Evolutionary conservation across 2,113 vertebrate species (phyloP).

Genomic region (Zapus hudsonius): DNA sequence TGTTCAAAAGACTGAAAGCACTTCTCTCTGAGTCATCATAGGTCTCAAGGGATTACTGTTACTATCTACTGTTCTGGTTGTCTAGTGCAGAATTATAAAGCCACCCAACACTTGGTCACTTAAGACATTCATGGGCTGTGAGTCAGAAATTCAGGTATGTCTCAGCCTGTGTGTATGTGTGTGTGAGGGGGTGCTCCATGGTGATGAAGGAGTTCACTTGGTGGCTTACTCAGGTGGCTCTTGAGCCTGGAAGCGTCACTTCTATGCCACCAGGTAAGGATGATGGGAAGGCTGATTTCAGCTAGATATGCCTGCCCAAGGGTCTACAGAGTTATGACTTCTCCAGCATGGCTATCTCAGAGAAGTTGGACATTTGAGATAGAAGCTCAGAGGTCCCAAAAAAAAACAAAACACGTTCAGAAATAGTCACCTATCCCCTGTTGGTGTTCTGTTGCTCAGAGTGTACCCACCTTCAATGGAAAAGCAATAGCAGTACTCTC

Average conservation of each 20-base stretch:
- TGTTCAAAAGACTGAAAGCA: background rate
- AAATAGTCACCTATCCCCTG: background rate
- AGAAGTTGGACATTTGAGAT: background rate
- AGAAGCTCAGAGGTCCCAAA: background rate
- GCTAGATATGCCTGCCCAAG: background rate
- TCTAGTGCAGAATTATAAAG: constrained; percentile 4
- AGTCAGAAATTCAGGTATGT: background rate
- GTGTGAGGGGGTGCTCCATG: background rate
- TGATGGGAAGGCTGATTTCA: background rate
- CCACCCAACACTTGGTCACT: background rate
- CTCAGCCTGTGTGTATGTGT: background rate
- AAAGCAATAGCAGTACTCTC: background rate
- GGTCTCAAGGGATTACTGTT: background rate
- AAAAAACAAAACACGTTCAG: background rate
- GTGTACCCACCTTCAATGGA: background rate
- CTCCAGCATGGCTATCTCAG: background rate
- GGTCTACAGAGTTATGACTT: background rate
- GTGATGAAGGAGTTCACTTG: background rate
- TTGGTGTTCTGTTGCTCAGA: background rate
- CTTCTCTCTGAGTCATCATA: background rate
- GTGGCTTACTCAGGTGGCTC: background rate
- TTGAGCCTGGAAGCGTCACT: background rate
- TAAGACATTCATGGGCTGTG: background rate
- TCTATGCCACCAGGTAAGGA: background rate
- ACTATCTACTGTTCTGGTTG: background rate